Conservation (phyloP, 2,797 vertebrate species). For the Lophius americanus region DNA sequence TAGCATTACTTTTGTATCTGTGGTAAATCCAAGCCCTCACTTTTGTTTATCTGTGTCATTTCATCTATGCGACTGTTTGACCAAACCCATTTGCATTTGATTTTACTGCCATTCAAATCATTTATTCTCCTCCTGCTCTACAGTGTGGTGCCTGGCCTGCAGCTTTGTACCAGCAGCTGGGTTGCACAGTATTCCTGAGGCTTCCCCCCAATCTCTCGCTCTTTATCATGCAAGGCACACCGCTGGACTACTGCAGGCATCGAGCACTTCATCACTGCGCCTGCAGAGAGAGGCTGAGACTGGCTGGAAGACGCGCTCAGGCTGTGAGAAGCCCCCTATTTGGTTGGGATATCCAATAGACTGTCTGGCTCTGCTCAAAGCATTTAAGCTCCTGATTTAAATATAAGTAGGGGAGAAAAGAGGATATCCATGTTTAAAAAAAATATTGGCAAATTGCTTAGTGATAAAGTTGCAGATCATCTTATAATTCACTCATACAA, state of each 20-base stretch:
- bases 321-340: conserved; percentile 71
- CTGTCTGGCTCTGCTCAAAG: conserved; percentile 23
- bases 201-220: conserved; percentile 56
- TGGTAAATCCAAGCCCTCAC: conserved; percentile 49
- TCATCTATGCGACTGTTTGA: conserved; percentile 43
- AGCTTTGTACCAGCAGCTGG: conserved; percentile 68
- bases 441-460: conserved; percentile 56
- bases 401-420: conserved; percentile 40
- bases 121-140: conserved; percentile 58
- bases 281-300: conserved; percentile 69
- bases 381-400: conserved; percentile 29
- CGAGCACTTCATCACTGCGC: conserved; percentile 73
- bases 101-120: conserved; percentile 70
- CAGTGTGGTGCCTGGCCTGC: conserved; percentile 60
- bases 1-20: conserved; percentile 40
- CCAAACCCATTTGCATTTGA: conserved; percentile 64
- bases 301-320: conserved; percentile 60
- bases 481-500: conserved; percentile 73
- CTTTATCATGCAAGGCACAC: conserved; percentile 76
- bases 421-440: conserved; percentile 54
- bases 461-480: conserved; percentile 64
- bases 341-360: conserved; percentile 62
- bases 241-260: conserved; percentile 67
- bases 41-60: conserved; percentile 61
- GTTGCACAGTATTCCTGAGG: conserved; percentile 53